A percentile compares a stretch with the other conserved stretches of the same genome.
phyloP scores from a whole-genome alignment of 2,888 invertebrate species.

The Danaus chrysippus region DNA sequence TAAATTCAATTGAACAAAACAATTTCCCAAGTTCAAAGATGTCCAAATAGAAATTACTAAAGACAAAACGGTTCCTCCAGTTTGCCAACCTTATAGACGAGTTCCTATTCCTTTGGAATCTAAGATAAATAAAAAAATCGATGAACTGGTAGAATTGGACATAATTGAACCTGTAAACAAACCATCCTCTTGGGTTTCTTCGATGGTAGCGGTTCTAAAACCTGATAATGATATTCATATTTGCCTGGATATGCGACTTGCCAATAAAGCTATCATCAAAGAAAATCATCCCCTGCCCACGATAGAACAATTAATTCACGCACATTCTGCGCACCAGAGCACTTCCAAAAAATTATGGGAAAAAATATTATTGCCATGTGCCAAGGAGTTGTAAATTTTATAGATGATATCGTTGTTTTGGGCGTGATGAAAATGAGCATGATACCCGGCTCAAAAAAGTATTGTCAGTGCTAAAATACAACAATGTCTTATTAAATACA shows the following conservation, averaged over 20 bases:
- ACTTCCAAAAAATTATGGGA: neutral
- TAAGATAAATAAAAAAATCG: conserved; percentile 26
- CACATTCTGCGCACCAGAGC: conserved; percentile 14
- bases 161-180: conserved; percentile 9
- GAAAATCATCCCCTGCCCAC: conserved; percentile 34
- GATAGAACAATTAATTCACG: conserved; percentile 23
- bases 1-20: conserved; percentile 18
- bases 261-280: conserved; percentile 30
- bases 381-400: neutral
- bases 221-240: conserved; percentile 22
- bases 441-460: conserved; percentile 19
- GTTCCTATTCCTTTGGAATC: conserved; percentile 29
- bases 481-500: conserved; percentile 32
- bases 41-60: conserved; percentile 21
- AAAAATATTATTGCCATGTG: conserved; percentile 1
- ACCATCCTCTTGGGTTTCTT: conserved; percentile 28
- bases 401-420: neutral
- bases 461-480: conserved; percentile 24
- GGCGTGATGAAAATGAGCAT: neutral
- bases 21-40: conserved; percentile 28
- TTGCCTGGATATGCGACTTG: conserved; percentile 31
- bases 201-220: conserved; percentile 28
- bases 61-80: conserved; percentile 16
- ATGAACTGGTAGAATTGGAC: conserved; percentile 18
- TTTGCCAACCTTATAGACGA: conserved; percentile 30